Conservation (phyloP, 2,888 invertebrate genomes). For the Rhimphoctona megacephalus region DNA sequence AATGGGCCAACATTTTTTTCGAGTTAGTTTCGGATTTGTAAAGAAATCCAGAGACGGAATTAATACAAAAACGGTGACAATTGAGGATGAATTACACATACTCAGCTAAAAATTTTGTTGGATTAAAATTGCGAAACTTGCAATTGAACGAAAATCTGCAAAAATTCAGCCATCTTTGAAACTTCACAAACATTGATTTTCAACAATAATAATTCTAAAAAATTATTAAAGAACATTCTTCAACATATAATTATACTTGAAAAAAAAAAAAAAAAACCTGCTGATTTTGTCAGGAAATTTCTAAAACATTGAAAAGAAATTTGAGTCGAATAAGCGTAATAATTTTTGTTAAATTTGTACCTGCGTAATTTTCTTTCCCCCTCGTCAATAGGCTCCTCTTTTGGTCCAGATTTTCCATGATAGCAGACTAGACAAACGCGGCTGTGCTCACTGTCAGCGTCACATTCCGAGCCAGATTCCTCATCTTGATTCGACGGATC, state of each 20-base stretch:
- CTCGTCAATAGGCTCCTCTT: slow-evolving; percentile 72
- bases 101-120: background rate
- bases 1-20: background rate
- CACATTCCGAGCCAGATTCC: slow-evolving; percentile 78
- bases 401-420: slow-evolving; percentile 71
- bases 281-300: too few species aligned
- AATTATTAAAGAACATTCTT: background rate
- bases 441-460: slow-evolving; percentile 76
- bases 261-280: background rate
- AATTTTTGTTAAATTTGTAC: slow-evolving; percentile 68
- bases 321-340: too few species aligned
- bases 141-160: background rate
- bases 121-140: background rate
- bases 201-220: background rate
- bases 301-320: background rate
- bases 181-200: background rate
- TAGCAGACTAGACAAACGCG: slow-evolving; percentile 81
- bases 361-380: slow-evolving; percentile 77
- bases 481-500: slow-evolving; percentile 77
- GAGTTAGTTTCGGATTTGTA: background rate
- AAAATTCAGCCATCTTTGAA: too few species aligned
- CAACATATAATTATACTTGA: background rate
- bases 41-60: background rate
- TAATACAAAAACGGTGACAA: background rate
- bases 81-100: background rate